Conservation (phyloP, 2,797 vertebrate species). For the Sorex maritimensis region DNA sequence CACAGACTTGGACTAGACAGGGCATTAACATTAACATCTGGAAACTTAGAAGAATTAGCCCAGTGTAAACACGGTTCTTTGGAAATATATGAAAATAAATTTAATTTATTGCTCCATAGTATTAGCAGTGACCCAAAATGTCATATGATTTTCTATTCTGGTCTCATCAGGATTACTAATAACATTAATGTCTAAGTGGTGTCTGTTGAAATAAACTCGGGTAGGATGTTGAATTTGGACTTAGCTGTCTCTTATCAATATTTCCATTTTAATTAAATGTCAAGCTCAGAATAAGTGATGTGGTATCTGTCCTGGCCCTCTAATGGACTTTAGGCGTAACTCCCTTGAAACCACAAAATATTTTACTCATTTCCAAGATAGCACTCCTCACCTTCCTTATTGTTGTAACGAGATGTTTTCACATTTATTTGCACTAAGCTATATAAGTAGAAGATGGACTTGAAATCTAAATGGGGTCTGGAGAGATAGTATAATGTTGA, state of each 20-base stretch:
- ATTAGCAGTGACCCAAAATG: constrained; percentile 59
- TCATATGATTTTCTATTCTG: not conserved
- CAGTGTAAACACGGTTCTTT: constrained; percentile 2
- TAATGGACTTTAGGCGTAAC: constrained; percentile 41
- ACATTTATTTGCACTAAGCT: constrained; percentile 68
- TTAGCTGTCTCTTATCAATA: constrained; percentile 61
- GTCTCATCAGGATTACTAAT: constrained; percentile 72
- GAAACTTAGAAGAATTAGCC: not conserved
- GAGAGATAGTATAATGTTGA: too few species aligned
- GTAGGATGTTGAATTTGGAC: constrained; percentile 56
- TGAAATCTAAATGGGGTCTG: not conserved
- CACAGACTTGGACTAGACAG: not conserved
- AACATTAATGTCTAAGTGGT: constrained; percentile 69
- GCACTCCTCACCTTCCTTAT: constrained; percentile 11
- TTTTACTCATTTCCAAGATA: constrained; percentile 44
- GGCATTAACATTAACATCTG: not conserved
- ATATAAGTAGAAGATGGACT: not conserved
- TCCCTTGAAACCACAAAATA: constrained; percentile 52
- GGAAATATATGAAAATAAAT: not conserved
- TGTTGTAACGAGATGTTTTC: constrained; percentile 61
- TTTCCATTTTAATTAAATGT: constrained; percentile 86
- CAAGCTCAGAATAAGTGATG: constrained; percentile 76
- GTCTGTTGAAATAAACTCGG: constrained; percentile 76
- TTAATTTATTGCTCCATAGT: constrained; percentile 65
- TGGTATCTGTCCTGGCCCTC: constrained; percentile 29